Evolutionary conservation across 2,797 vertebrate genomes (phyloP), one percentile per base, ranked within the genome.

Genomic region (Urosaurus nigricauda): DNA sequence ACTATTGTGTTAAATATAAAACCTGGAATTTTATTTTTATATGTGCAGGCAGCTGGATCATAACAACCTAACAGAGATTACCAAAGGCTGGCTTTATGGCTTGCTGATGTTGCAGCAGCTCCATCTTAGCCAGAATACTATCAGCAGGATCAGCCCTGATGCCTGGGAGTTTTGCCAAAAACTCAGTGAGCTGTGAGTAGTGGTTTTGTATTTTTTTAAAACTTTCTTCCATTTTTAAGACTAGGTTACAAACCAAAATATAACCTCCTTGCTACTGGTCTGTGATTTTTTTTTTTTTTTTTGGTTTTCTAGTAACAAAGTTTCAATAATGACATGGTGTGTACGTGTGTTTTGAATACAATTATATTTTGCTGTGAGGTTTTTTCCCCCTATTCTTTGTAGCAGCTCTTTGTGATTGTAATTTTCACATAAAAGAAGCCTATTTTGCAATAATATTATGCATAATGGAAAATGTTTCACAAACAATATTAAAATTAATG

Each of bases 111-210:
- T 99, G 92, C 98, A 99, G 96, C 98, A 98, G 74, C 98, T 99
- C 89, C 98, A 99, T 96, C 98, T 99, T 92, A 96, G 98, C 96
- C 98, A 99, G 96, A 99, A 99, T 94, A 94, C 97, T 97, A 98
- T 99, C 97, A 97, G 92, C 97, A 98, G 97, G 96, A 98, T 99
- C 97, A 98, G 96, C 95, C 96, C 98, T 5, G 98, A 99, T 92
- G 98, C 98, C 96, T 99, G 99, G 99, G 98, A 99, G 96, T 99
- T 98, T 97, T 99, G 99, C 98, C 98, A 98, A 90, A 99, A 98
- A 93, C 99, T 99, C 95, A 97, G 97, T 80, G 97, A 99, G 97
- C 98, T 99, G 99, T 99, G 96, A 98, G 99, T 97, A 94, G 87
- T 94, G n/a, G 68, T 88, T 83, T 83, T 87, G 63, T 74, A 26